Base-by-base conservation (phyloP, 2,797 vertebrate genomes). In the Petrocephalus sullivani region DNA sequence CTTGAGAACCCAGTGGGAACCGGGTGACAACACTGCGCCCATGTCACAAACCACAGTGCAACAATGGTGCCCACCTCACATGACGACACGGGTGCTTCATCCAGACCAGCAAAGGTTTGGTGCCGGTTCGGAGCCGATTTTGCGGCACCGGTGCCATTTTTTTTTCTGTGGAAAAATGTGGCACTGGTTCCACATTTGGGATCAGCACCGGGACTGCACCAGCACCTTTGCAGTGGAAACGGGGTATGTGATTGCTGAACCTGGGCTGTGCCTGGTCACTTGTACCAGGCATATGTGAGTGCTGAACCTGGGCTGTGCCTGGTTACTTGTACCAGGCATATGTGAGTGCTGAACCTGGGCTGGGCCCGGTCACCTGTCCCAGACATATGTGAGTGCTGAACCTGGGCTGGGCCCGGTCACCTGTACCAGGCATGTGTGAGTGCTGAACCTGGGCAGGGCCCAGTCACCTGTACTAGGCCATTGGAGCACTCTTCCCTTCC, bases 351-450 rank as follows among this genome's bases (percentile, higher is more conserved):
- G 0, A 75, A 7, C 67, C 67, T 75, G 33, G 4, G 14, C 67
- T 71, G 60, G 97, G 97, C 92, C 98, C 99, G 96, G 96, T 99
- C 95, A 99, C 99, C 96, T 98, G 97, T 91, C 95, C 98, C 41
- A 67, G 21, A 49, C 49, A 53, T 33, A n/a, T 28, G 19, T 41
- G 2, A 28, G 64, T 1, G 28, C 4, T 71, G 1, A 71, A 1
- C 23, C 61, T 14, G 61, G 3, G 10, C 61, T 67, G 61, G 9
- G 0, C 2, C 93, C 93, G 98, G 33, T 97, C 98, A 91, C 98
- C 96, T 98, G 97, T 91, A 95, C 98, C 94, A 99, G 99, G 98
- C 98, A 99, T 98, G 98, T 99, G 94, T 53, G 41, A 7, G 41
- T n/a, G n/a, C 19, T 7, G 23, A 67, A 3, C 14, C 28, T 41